Evolutionary conservation across 2,113 vertebrate species (phyloP).

Genomic region (Upupa epops): DNA sequence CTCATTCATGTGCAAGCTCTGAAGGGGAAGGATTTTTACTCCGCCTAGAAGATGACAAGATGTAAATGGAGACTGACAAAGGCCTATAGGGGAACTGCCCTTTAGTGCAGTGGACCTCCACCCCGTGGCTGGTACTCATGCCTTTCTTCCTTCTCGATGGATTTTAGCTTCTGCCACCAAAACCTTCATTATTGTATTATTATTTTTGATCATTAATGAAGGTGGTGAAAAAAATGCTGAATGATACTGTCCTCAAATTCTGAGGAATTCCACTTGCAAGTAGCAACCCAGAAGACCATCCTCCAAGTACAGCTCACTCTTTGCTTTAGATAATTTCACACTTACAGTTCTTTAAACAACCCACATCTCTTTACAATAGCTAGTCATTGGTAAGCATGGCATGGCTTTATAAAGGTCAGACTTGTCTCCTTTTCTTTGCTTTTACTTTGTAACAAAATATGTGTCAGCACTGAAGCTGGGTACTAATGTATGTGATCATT

Average conservation of each 20-base stretch:
- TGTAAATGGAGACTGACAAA: neutral
- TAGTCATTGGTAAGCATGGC: neutral
- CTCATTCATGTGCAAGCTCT: neutral
- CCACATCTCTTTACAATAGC: neutral
- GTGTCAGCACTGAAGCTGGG: neutral
- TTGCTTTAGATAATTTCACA: neutral
- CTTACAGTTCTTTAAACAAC: neutral
- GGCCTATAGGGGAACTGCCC: neutral
- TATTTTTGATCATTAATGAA: neutral
- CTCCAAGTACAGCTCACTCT: neutral
- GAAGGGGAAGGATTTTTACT: neutral
- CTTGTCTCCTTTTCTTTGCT: neutral
- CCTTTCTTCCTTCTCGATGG: neutral
- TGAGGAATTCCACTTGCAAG: neutral
- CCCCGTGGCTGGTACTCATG: neutral
- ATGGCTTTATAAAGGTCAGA: neutral
- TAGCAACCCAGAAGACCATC: neutral
- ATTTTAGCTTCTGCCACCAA: neutral
- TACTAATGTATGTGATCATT: neutral
- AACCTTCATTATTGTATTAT: neutral
- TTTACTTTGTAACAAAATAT: neutral
- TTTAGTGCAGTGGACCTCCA: neutral
- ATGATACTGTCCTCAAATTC: neutral
- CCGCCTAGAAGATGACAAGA: neutral
- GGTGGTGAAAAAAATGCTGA: neutral